Evolutionary conservation across 2,797 vertebrate genomes (phyloP).

Genomic region (Pristis pectinata): DNA sequence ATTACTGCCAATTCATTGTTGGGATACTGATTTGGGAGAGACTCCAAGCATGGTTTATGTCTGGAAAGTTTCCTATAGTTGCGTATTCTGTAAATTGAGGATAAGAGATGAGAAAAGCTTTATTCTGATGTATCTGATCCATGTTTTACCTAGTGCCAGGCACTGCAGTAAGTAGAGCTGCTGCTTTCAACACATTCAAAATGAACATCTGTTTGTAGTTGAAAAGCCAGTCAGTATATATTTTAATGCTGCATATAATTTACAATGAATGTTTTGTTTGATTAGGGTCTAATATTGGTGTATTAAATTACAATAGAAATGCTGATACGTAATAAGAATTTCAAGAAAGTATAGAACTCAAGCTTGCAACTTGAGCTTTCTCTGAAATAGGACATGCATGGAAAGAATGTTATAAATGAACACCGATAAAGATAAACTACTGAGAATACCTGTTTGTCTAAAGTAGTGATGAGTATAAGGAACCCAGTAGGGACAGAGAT

Average conservation of each 20-base stretch:
- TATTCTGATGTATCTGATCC: neutral
- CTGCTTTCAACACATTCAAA: neutral
- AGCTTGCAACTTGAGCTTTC: neutral
- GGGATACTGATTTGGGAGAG: neutral
- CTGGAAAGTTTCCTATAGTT: neutral
- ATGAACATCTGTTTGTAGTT: neutral
- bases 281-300: neutral
- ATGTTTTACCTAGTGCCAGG: neutral
- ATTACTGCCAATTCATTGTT: neutral
- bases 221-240: neutral
- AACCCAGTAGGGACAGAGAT: neutral
- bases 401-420: neutral
- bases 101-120: neutral
- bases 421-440: neutral
- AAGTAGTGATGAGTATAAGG: neutral
- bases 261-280: neutral
- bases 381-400: neutral
- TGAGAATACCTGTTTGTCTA: neutral
- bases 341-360: neutral
- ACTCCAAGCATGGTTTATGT: neutral
- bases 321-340: neutral
- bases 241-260: neutral
- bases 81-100: neutral
- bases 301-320: neutral
- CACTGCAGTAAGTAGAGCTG: neutral